Evolutionary conservation across 1,140 invertebrate species (phyloP).

Genomic region (Dermatophagoides farinae): DNA sequence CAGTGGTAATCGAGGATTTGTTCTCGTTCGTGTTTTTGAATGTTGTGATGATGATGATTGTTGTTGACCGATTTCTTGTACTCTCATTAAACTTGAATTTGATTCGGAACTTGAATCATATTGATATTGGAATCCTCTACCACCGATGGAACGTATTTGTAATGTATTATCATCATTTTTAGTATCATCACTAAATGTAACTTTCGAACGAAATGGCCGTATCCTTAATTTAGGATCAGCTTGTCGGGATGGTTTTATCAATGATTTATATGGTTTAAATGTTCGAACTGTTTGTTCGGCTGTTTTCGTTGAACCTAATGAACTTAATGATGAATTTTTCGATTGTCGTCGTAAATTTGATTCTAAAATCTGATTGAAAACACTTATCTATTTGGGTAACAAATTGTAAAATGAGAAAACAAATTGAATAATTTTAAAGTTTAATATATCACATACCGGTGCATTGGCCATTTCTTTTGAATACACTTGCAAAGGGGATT

Average conservation of each 20-base stretch:
- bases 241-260: not conserved
- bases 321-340: not conserved
- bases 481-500: conserved; percentile 4
- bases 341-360: not conserved
- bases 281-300: not conserved
- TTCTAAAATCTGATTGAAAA: not conserved
- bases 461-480: not conserved
- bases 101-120: not conserved
- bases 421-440: no score
- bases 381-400: not conserved
- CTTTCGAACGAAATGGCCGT: conserved; percentile 9
- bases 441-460: not conserved
- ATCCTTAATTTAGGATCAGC: conserved; percentile 5
- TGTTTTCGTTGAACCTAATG: not conserved
- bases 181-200: conserved; percentile 12
- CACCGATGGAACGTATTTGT: not conserved
- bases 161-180: not conserved
- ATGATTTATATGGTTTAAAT: not conserved
- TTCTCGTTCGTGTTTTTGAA: not conserved
- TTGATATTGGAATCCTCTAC: not conserved
- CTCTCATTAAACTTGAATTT: not conserved
- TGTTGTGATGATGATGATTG: not conserved
- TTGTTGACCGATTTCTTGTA: not conserved
- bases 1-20: not conserved
- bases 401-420: no score